These are phyloP conservation scores for Mesochorus sp. DNA, from an alignment of 2,888 invertebrate species.

Conservation along the genomic window DNA sequence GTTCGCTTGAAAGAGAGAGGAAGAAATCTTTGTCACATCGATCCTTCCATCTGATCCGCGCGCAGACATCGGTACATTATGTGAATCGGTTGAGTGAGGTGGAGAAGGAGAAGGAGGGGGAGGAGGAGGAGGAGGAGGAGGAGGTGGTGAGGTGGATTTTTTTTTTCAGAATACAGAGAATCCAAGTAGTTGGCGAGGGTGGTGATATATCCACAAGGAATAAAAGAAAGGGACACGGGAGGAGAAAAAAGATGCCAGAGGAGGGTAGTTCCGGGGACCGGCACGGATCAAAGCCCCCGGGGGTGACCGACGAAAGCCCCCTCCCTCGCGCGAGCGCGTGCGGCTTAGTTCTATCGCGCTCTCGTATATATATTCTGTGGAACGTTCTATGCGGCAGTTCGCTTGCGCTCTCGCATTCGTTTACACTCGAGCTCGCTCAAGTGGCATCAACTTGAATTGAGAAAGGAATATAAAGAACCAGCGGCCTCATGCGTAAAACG, in stretches of 20 bases:
- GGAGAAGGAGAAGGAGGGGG: too few relatives aligned
- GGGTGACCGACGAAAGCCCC: conserved; percentile 70
- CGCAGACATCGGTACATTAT: too few relatives aligned
- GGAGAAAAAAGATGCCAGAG: conserved; percentile 60
- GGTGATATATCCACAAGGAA: conserved; percentile 50
- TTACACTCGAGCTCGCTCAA: conserved; percentile 80
- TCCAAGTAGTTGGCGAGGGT: conserved; percentile 70
- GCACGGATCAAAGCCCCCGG: conserved; percentile 80
- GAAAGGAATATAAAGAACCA: conserved; percentile 80
- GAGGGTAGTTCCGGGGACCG: conserved; percentile 74
- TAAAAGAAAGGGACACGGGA: conserved; percentile 66
- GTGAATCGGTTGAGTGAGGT: too few relatives aligned
- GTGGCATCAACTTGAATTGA: conserved; percentile 80
- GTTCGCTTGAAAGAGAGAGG: too few relatives aligned
- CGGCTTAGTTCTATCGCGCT: conserved; percentile 54
- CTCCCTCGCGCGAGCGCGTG: conserved; percentile 64
- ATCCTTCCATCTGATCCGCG: too few relatives aligned
- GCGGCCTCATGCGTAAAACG: conserved; percentile 82
- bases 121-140: too few relatives aligned
- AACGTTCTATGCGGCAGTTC: conserved; percentile 45
- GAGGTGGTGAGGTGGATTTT: too few relatives aligned
- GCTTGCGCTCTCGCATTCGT: conserved; percentile 68
- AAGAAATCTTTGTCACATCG: too few relatives aligned
- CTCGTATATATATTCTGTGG: conserved; percentile 16
- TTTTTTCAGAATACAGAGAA: conserved; percentile 40